A percentile compares a stretch with the other conserved stretches of the same genome.
phyloP scores from a whole-genome alignment of 1,140 invertebrate species.

The Drosophila parvula region DNA sequence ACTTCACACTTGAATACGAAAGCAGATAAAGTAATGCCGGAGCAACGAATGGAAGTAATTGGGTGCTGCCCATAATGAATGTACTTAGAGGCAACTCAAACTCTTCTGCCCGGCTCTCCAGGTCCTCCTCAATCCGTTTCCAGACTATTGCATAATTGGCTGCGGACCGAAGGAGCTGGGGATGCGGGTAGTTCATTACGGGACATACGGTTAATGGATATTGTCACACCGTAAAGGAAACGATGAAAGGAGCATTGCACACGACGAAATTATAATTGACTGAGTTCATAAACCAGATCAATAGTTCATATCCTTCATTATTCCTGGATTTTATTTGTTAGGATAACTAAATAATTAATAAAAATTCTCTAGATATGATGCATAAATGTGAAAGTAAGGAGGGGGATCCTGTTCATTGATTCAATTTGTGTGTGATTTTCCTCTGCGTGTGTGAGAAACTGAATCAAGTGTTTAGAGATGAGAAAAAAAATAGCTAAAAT shows the following conservation, averaged over 20 bases:
- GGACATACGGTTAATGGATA: conserved; percentile 39
- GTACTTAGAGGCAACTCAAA: conserved; percentile 30
- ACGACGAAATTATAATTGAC: not conserved
- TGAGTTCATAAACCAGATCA: not conserved
- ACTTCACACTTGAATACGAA: conserved; percentile 82
- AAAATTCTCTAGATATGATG: too few species aligned
- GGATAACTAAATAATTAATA: not conserved
- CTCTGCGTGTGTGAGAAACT: too few species aligned
- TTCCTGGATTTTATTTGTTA: not conserved
- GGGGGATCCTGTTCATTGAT: too few species aligned
- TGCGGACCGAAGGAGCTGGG: not conserved
- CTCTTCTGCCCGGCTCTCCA: not conserved
- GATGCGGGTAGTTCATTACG: conserved; percentile 32
- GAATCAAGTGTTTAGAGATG: too few species aligned
- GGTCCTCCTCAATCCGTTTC: conserved; percentile 34
- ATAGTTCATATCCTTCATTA: not conserved
- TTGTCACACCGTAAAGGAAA: conserved; percentile 32
- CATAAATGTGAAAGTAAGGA: too few species aligned
- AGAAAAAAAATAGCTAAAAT: too few species aligned
- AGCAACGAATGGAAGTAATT: conserved; percentile 73
- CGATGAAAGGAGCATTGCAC: not conserved
- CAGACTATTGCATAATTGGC: conserved; percentile 53
- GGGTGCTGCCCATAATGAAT: conserved; percentile 72
- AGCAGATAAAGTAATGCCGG: conserved; percentile 79
- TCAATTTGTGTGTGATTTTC: too few species aligned